phyloP scores from a whole-genome alignment of 1,140 invertebrate species.

The Caenorhabditis briggsae region DNA sequence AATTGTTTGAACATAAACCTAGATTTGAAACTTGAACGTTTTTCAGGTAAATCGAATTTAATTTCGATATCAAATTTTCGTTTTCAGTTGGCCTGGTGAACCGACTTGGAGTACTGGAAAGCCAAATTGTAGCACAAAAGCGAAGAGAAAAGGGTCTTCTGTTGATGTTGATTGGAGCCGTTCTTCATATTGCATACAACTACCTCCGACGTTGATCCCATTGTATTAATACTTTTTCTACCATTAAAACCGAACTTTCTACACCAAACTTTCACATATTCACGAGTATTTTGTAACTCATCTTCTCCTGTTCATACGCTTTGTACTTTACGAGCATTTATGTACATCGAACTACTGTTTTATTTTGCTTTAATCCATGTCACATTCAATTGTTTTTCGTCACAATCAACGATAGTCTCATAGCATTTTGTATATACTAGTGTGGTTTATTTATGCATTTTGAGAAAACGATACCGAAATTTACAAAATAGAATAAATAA shows the following conservation, averaged over 20 bases:
- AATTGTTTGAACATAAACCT: not conserved
- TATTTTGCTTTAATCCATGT: no score
- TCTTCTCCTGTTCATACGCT: not conserved
- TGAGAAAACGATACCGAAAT: constrained; percentile 21
- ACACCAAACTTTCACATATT: constrained; percentile 1
- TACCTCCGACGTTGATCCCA: constrained; percentile 3
- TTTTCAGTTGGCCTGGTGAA: constrained; percentile 3
- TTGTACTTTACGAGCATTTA: constrained; percentile 11
- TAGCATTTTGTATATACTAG: constrained; percentile 28
- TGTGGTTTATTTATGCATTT: constrained; percentile 28
- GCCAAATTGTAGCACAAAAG: constrained; percentile 14
- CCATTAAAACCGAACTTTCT: not conserved
- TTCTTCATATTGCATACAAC: constrained; percentile 1
- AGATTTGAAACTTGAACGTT: no score
- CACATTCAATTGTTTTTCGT: not conserved
- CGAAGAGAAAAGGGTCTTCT: constrained; percentile 9
- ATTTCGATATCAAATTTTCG: no score
- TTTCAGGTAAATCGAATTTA: no score
- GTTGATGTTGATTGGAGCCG: not conserved
- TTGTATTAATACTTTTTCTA: not conserved
- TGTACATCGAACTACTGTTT: not conserved
- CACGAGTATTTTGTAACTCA: constrained; percentile 30
- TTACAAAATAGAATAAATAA: constrained; percentile 5
- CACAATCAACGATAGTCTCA: not conserved
- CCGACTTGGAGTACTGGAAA: constrained; percentile 35